Percentiles rank a stretch among this genome's conserved stretches.
These are phyloP conservation scores for Paraplagusia blochii DNA, from an alignment of 2,113 vertebrate species.

Conservation along the genomic window DNA sequence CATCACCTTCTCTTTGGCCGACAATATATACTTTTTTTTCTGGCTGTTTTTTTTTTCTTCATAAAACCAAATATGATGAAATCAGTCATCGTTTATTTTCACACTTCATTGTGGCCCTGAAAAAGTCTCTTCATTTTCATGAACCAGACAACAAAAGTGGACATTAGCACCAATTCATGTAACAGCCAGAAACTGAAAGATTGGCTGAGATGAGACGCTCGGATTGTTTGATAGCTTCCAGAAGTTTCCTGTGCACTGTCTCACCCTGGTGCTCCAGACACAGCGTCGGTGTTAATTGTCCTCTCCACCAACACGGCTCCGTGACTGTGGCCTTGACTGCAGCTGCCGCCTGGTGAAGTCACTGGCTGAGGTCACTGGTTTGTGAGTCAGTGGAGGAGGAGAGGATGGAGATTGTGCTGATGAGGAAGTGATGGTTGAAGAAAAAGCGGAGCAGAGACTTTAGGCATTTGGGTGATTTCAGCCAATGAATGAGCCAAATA, in stretches of 20 bases:
- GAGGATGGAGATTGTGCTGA: slow-evolving; percentile 30
- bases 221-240: slow-evolving; percentile 20
- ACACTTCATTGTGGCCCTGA: not conserved
- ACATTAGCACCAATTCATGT: slow-evolving; percentile 15
- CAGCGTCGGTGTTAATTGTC: slow-evolving; percentile 34
- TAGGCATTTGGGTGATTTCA: slow-evolving; percentile 19
- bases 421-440: slow-evolving; percentile 35
- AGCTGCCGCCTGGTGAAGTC: slow-evolving; percentile 59
- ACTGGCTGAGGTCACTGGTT: slow-evolving; percentile 54
- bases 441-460: slow-evolving; percentile 26
- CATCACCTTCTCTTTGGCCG: too few species aligned
- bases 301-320: slow-evolving; percentile 38
- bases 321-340: slow-evolving; percentile 41
- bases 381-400: slow-evolving; percentile 22
- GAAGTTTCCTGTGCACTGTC: slow-evolving; percentile 10
- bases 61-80: not conserved
- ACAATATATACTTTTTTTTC: not conserved
- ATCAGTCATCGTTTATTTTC: slow-evolving; percentile 7
- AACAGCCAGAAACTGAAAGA: slow-evolving; percentile 18
- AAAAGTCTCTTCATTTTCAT: slow-evolving; percentile 14
- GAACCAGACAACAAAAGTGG: slow-evolving; percentile 23
- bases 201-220: slow-evolving; percentile 2
- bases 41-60: slow-evolving; percentile 1
- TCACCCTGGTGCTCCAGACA: slow-evolving; percentile 34
- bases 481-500: slow-evolving; percentile 32